phyloP scores from a whole-genome alignment of 2,113 vertebrate genomes.

The Calyptomena viridis region DNA sequence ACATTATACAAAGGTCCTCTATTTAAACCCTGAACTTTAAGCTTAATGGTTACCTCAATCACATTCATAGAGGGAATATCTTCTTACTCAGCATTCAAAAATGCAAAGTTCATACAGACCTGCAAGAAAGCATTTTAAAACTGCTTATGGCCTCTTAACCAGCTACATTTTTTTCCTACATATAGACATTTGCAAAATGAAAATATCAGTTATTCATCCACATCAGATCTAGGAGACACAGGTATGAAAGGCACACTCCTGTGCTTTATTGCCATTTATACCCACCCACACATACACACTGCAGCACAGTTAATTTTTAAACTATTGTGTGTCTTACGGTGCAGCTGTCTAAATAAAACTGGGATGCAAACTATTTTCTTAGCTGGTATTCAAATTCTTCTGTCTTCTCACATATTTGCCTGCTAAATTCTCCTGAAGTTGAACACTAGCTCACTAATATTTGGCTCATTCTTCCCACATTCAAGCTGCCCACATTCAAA shows the following conservation, averaged over 20 bases:
- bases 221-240: constrained; percentile 12
- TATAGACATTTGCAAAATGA: constrained; percentile 14
- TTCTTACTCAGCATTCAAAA: constrained; percentile 54
- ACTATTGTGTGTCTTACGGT: neutral
- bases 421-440: neutral
- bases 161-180: constrained; percentile 48
- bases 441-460: constrained; percentile 22
- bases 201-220: constrained; percentile 29
- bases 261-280: constrained; percentile 18
- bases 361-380: constrained; percentile 40
- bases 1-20: neutral
- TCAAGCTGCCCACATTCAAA: neutral
- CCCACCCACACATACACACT: neutral
- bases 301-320: constrained; percentile 38
- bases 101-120: neutral
- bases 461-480: neutral
- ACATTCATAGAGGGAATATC: neutral
- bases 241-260: constrained; percentile 16
- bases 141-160: constrained; percentile 41
- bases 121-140: constrained; percentile 50
- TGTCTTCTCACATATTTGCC: neutral
- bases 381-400: constrained; percentile 21
- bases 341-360: constrained; percentile 47
- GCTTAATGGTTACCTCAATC: constrained; percentile 43
- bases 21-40: constrained; percentile 47